These are phyloP conservation scores for Eufriesea mexicana DNA, from an alignment of 1,140 invertebrate genomes.

Conservation along the genomic window DNA sequence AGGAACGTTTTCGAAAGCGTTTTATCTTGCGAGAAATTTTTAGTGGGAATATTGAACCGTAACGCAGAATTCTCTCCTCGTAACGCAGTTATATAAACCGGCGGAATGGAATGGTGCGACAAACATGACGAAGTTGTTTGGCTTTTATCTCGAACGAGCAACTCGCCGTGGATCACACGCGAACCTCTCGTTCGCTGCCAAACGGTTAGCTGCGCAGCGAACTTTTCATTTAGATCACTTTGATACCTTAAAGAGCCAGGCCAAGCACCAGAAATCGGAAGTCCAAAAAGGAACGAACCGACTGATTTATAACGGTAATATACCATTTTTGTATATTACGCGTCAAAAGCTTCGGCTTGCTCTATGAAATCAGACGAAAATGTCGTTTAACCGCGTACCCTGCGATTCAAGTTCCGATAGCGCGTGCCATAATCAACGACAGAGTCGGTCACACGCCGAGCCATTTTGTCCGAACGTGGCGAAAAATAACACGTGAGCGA, in stretches of 20 bases:
- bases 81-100: constrained; percentile 26
- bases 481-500: too few species aligned
- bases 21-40: background rate
- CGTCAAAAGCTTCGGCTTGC: too few species aligned
- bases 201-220: background rate
- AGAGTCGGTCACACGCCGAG: too few species aligned
- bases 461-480: too few species aligned
- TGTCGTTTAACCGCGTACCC: too few species aligned
- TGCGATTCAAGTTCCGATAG: too few species aligned
- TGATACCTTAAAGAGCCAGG: background rate
- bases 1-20: constrained; percentile 3
- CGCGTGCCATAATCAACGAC: too few species aligned
- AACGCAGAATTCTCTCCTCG: constrained; percentile 16
- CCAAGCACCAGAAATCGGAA: too few species aligned
- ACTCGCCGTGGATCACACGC: background rate
- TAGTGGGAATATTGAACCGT: constrained; percentile 16
- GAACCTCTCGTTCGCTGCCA: background rate
- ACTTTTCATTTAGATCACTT: background rate
- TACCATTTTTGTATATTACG: too few species aligned
- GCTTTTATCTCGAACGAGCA: background rate
- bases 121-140: constrained; percentile 11
- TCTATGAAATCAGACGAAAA: too few species aligned
- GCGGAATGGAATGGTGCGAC: constrained; percentile 2
- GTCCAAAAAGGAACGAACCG: too few species aligned
- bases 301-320: too few species aligned